A percentile compares a stretch with the other conserved stretches of the same genome.
These are phyloP conservation scores for Orbicella faveolata DNA, from an alignment of 64 coral and sea anemone genomes.

Conservation along the genomic window DNA sequence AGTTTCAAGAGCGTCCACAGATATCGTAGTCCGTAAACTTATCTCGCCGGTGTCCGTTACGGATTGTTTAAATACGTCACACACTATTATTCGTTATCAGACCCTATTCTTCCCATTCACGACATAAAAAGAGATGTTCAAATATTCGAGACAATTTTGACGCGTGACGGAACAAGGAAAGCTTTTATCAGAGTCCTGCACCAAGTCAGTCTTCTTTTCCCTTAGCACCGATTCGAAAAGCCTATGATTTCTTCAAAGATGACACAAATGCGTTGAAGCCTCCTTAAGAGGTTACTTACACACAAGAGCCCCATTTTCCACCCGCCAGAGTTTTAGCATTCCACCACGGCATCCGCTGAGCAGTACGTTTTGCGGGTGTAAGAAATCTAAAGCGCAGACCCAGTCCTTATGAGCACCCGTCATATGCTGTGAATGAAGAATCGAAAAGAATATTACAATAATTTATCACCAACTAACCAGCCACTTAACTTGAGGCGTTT, in stretches of 20 bases:
- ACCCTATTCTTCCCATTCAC: no score
- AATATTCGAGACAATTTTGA: no score
- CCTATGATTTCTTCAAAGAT: no score
- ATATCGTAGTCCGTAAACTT: no score
- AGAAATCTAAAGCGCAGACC: conserved; percentile 90
- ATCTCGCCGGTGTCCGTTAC: no score
- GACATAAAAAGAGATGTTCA: no score
- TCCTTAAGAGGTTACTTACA: conserved; percentile 56
- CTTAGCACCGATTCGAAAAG: no score
- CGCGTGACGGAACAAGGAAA: no score
- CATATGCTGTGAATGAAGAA: conserved; percentile 61
- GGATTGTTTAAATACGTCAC: no score
- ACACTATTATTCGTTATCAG: no score
- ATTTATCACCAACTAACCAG: not conserved
- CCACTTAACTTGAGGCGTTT: not conserved
- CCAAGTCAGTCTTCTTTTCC: not conserved
- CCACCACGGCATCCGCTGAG: conserved; percentile 96
- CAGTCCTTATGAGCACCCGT: conserved; percentile 97
- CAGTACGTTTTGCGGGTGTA: conserved; percentile 71
- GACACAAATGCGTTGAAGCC: not conserved
- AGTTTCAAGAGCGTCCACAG: no score
- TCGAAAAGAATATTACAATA: not conserved
- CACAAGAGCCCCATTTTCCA: conserved; percentile 72
- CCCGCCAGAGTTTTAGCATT: conserved; percentile 86
- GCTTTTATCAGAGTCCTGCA: no score